Evolutionary conservation across 2,888 invertebrate genomes (phyloP), one percentile per base, ranked within the genome.

Genomic region (Lottia gigantea): DNA sequence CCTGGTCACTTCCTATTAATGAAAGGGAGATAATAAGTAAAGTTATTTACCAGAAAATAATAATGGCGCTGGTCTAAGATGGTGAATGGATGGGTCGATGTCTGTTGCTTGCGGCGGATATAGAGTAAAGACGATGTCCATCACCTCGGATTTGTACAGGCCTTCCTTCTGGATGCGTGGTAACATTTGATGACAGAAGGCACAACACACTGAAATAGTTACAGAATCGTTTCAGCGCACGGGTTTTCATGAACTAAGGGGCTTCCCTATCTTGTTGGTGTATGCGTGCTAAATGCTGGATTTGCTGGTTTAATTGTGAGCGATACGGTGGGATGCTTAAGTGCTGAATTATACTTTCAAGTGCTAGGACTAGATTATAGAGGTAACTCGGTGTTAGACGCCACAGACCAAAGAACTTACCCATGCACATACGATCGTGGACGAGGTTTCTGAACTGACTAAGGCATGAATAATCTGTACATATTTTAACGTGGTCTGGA

Each of bases 121-220:
- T 15, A 85, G 74, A 23, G 84, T 82, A 77, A 85, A 87, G n/a
- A 82, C 67, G 7, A 87, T 70, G 71, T 86, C 86, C 70, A 86
- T 26, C 26, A 78, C 81, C 66, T 86, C 85, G 45, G 72, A 49
- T 67, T 76, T 74, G 64, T 78, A 77, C 19, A 85, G 66, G 0
- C 83, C 82, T 19, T 74, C 66, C 55, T 71, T 66, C 62, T 76
- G 73, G n/a, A 81, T 74, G 19, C 81, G 66, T 3, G 81, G 81
- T 15, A 78, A 62, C 16, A 79, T 71, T 67, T 74, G 72, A 45
- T 77, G 78, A 66, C 81, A 81, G 67, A 81, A 72, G 14, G 73
- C 75, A 66, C 81, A 81, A 0, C 78, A 70, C 16, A 74, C 81
- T 81, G 73, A 19, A 72, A 75, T 26, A 46, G 40, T 63, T 25